A percentile compares a stretch with the other conserved stretches of the same genome.
Evolutionary conservation across 1,140 invertebrate genomes (phyloP).

Genomic region (Babylonia areolata): DNA sequence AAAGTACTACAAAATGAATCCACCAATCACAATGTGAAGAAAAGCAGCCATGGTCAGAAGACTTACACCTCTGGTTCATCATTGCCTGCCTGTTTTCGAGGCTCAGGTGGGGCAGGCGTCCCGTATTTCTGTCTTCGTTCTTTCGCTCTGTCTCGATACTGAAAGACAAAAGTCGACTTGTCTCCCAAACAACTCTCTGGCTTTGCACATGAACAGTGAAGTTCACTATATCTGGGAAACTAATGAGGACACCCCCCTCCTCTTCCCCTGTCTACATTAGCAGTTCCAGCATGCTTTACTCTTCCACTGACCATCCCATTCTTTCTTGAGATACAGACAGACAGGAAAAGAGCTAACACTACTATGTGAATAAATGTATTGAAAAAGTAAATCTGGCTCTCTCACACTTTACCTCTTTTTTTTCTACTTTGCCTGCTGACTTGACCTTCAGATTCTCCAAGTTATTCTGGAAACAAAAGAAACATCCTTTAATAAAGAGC

Average conservation of each 20-base stretch:
- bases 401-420: slow-evolving; percentile 45
- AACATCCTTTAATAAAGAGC: neutral
- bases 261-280: neutral
- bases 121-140: slow-evolving; percentile 96
- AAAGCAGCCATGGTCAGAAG: neutral
- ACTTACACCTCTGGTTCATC: slow-evolving; percentile 42
- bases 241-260: neutral
- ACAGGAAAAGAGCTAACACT: neutral
- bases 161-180: slow-evolving; percentile 40
- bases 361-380: neutral
- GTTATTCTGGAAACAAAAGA: slow-evolving; percentile 82
- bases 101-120: slow-evolving; percentile 84
- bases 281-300: neutral
- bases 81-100: slow-evolving; percentile 54
- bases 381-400: neutral
- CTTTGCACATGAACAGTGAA: slow-evolving; percentile 15
- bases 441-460: slow-evolving; percentile 79
- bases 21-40: neutral
- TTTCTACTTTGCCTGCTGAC: slow-evolving; percentile 47
- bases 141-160: slow-evolving; percentile 95
- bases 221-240: neutral
- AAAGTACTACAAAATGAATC: neutral
- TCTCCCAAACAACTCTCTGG: slow-evolving; percentile 30
- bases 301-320: neutral
- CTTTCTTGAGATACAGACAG: neutral